These are phyloP conservation scores for Elephantulus edwardii DNA, from an alignment of 2,113 vertebrate species.

Conservation along the genomic window DNA sequence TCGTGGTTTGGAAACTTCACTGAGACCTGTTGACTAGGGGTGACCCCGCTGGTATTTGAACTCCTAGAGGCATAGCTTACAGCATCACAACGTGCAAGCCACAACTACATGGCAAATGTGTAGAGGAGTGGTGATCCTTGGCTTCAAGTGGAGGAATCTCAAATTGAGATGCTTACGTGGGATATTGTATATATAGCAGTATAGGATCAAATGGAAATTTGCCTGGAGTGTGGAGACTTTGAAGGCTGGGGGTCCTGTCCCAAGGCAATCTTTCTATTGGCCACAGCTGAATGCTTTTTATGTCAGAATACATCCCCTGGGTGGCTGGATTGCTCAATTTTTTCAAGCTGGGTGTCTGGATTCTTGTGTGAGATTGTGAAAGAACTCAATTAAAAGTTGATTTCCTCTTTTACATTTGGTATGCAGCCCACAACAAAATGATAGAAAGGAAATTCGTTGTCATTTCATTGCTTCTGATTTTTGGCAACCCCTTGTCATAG, in stretches of 20 bases:
- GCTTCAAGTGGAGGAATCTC: background rate
- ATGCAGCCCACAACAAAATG: background rate
- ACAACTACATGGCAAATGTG: too few relatives aligned
- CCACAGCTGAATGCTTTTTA: background rate
- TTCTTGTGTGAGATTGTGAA: background rate
- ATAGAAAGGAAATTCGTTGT: background rate
- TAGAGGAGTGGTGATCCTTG: too few relatives aligned
- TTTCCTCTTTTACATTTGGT: background rate
- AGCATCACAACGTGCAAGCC: too few relatives aligned
- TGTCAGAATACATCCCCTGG: background rate
- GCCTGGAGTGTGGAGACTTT: background rate
- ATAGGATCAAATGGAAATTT: background rate
- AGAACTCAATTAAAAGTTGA: background rate
- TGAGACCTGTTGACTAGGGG: too few relatives aligned
- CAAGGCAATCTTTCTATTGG: background rate
- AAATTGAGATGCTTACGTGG: background rate
- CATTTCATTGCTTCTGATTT: background rate
- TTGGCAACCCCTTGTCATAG: background rate
- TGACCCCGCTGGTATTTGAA: too few relatives aligned
- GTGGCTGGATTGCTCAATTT: background rate
- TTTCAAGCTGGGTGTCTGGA: background rate
- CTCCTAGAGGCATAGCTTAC: too few relatives aligned
- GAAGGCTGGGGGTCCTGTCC: background rate
- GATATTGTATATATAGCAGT: background rate
- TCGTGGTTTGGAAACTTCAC: too few relatives aligned